Percentiles rank a stretch among this genome's conserved stretches.
These are phyloP conservation scores for Crotophaga sulcirostris DNA, from an alignment of 2,113 vertebrate genomes.

Conservation along the genomic window DNA sequence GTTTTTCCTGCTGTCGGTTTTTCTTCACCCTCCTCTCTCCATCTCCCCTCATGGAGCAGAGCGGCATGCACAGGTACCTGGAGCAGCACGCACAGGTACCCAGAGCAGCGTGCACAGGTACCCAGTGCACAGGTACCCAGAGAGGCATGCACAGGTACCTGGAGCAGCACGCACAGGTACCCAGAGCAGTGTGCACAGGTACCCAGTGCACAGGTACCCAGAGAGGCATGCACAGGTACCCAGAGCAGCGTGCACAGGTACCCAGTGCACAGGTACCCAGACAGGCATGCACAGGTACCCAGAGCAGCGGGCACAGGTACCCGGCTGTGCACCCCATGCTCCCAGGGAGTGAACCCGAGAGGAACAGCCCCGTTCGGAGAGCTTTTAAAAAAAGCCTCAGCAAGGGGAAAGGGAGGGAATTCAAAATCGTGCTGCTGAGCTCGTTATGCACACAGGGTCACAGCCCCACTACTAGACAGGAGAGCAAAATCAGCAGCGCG, in stretches of 20 bases:
- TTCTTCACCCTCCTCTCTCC: background rate
- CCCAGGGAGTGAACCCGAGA: background rate
- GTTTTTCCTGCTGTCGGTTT: background rate
- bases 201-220: background rate
- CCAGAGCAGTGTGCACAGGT: background rate
- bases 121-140: background rate
- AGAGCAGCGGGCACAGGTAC: background rate
- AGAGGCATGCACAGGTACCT: background rate
- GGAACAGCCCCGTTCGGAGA: background rate
- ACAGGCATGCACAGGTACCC: background rate
- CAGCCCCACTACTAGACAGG: background rate
- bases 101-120: background rate
- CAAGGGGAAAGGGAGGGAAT: background rate
- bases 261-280: background rate
- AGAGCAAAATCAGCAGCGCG: background rate
- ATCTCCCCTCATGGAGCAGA: rapidly evolving
- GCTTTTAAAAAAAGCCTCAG: background rate
- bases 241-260: background rate
- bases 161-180: background rate
- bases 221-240: background rate
- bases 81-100: background rate
- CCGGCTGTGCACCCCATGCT: background rate
- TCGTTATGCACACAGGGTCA: constrained; percentile 15
- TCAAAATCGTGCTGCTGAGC: background rate
- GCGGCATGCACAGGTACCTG: background rate